These are phyloP conservation scores for Bujurquina vittata DNA, from an alignment of 2,113 vertebrate genomes.

Conservation along the genomic window DNA sequence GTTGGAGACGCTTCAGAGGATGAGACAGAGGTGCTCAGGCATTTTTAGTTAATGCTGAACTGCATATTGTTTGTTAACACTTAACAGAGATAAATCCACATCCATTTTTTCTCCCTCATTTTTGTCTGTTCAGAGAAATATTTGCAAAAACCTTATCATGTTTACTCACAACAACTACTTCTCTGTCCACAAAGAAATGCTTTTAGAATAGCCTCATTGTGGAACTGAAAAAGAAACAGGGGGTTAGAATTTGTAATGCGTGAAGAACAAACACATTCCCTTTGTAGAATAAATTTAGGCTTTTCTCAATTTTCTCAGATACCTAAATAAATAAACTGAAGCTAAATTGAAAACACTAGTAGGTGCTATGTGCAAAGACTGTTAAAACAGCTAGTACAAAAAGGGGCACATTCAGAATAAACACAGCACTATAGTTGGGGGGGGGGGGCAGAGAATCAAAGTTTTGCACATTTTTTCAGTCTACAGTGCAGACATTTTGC, in stretches of 20 bases:
- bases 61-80: not conserved
- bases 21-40: constrained; percentile 63
- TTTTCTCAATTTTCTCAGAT: not conserved
- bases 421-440: not conserved
- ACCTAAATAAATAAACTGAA: not conserved
- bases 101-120: not conserved
- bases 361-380: not conserved
- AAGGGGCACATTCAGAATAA: not conserved
- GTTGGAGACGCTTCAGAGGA: constrained; percentile 69
- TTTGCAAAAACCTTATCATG: not conserved
- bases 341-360: not conserved
- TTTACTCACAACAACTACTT: not conserved
- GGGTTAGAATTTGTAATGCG: not conserved
- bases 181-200: not conserved
- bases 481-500: not conserved
- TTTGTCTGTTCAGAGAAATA: not conserved
- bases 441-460: not conserved
- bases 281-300: not conserved
- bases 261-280: not conserved
- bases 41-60: not conserved
- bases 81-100: not conserved
- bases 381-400: not conserved
- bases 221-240: not conserved
- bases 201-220: not conserved
- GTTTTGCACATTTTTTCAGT: not conserved